Percentiles rank a stretch among this genome's conserved stretches.
Conservation (phyloP, 2,113 vertebrate genomes). For the Pluvianellus socialis region DNA sequence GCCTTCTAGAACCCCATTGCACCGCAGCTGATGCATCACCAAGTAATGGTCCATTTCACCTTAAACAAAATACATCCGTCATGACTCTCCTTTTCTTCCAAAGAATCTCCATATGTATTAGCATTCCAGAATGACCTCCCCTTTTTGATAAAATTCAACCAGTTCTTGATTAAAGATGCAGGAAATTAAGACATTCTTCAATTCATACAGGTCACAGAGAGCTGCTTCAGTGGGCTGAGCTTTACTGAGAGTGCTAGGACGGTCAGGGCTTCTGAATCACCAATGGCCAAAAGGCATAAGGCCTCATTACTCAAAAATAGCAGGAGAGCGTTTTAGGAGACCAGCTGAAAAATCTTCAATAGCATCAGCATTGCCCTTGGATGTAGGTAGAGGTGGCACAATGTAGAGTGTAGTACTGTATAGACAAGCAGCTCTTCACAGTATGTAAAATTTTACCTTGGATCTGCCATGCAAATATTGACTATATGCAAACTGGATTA, state of each 20-base stretch:
- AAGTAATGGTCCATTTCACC: slow-evolving; percentile 88
- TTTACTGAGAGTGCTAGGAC: not conserved
- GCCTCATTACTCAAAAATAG: not conserved
- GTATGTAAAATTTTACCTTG: not conserved
- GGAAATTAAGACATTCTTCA: not conserved
- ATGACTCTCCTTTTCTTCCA: not conserved
- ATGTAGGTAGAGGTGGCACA: not conserved
- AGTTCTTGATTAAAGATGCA: not conserved
- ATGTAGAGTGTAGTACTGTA: not conserved
- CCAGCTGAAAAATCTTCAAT: not conserved
- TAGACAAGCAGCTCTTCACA: not conserved
- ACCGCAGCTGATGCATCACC: slow-evolving; percentile 89
- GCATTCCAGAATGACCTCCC: not conserved
- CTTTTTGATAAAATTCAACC: not conserved
- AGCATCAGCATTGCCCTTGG: not conserved
- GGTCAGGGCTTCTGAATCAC: not conserved
- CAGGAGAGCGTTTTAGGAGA: not conserved
- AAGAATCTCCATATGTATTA: not conserved
- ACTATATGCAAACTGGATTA: not conserved
- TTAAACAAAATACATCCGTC: slow-evolving; percentile 37
- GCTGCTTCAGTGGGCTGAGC: not conserved
- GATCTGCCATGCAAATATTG: not conserved
- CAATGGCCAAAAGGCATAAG: not conserved
- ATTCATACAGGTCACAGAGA: not conserved
- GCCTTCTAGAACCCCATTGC: slow-evolving; percentile 88